phyloP scores from a whole-genome alignment of 2,113 vertebrate species.

The Corythoichthys haematopterus region DNA sequence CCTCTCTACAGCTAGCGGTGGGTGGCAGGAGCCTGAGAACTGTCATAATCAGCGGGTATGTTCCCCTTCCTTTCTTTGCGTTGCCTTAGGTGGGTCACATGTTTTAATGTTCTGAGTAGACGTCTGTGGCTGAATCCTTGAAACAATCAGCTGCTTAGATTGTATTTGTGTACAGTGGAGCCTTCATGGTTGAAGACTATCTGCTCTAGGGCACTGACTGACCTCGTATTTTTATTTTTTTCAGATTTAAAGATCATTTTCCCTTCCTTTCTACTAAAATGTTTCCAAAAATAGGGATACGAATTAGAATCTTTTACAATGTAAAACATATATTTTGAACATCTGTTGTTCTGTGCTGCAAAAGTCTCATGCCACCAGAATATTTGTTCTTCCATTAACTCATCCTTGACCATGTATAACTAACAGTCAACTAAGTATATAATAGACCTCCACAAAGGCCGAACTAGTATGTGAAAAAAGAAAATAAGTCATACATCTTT shows the following conservation, averaged over 20 bases:
- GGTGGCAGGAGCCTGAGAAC: conserved; percentile 98
- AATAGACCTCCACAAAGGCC: no score
- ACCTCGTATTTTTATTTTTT: background rate
- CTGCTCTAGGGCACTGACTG: background rate
- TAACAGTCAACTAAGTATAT: no score
- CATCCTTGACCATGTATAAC: no score
- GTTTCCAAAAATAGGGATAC: no score
- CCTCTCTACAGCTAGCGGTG: conserved; percentile 85
- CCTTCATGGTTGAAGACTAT: background rate
- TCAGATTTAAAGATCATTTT: background rate
- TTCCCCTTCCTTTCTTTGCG: conserved; percentile 12
- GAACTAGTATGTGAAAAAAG: no score
- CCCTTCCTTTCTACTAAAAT: no score
- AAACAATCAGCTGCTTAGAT: background rate
- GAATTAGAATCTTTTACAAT: no score
- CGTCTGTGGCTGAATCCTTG: conserved; percentile 10
- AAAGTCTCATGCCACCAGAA: no score
- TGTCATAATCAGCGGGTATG: conserved; percentile 87
- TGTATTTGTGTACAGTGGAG: background rate
- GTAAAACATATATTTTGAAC: no score
- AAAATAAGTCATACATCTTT: no score
- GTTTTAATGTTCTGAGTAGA: conserved; percentile 29
- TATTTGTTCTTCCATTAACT: no score
- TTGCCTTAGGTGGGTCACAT: conserved; percentile 48
- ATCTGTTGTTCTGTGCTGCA: no score